Base-by-base conservation (phyloP, 2,113 vertebrate species). In the Phainopepla nitens region DNA sequence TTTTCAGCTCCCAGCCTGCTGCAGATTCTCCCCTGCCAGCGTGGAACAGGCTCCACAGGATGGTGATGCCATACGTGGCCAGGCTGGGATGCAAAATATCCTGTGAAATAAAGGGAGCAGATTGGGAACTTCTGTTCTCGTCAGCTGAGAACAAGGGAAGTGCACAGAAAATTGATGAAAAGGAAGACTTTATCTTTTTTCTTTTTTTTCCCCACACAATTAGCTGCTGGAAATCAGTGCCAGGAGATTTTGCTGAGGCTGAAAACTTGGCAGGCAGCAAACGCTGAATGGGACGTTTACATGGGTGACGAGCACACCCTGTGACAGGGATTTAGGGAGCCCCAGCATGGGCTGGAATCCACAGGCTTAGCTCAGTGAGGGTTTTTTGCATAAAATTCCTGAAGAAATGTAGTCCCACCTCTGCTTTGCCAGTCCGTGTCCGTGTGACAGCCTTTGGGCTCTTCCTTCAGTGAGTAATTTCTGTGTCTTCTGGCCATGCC, bases 61-160 rank as follows among this genome's bases (percentile, higher is more conserved):
- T 45, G 41, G 54, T 22, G 57, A 25, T 39, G 58, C 86, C 56
- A 35, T 25, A 23, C 53, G 1, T n/a, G 82, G 87, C 73, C 45
- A 42, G 1, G 9, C 62, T 57, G 80, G 58, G 33, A 45, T 77
- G 93, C 62, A 90, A 91, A 97, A 87, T 54, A 76, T 2, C 41
- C 78, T 47, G 75, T 29, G 77, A 89, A 82, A 77, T 49, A 58
- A 53, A 91, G 84, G 4, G 33, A 82, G 81, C 90, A 97, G 87
- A 87, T 93, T 91, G 89, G 78, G 87, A 82, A 82, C 93, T 89
- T 96, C 87, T 96, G 83, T n/a, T 95, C 84, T 69, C 1, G 0
- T 89, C 62, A 82, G 57, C 78, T 20, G 77, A 90, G 80, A 73
- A 68, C 0, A 7, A 87, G 64, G 72, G 77, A 68, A 89, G 80